These are phyloP conservation scores for Atta cephalotes DNA, from an alignment of 1,140 invertebrate species.

Conservation along the genomic window DNA sequence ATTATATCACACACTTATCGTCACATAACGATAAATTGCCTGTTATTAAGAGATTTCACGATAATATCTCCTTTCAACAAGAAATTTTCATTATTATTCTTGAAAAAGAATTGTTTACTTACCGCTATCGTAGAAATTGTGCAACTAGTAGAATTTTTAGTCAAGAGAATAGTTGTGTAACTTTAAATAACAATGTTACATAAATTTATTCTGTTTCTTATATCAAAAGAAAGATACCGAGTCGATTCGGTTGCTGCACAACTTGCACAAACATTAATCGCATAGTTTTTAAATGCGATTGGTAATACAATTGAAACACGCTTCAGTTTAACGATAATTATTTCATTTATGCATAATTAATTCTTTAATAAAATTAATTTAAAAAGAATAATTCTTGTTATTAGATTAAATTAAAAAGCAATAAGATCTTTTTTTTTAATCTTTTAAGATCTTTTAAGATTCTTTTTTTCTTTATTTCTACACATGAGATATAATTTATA, in stretches of 20 bases:
- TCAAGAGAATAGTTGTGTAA: slow-evolving; percentile 26
- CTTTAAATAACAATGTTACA: slow-evolving; percentile 59
- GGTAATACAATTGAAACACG: background rate
- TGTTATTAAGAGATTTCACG: background rate
- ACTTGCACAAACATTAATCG: slow-evolving; percentile 44
- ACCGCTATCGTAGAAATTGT: slow-evolving; percentile 14
- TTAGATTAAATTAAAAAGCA: background rate
- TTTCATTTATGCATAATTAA: background rate
- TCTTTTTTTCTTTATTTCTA: background rate
- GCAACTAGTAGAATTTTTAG: slow-evolving; percentile 35
- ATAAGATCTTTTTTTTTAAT: background rate
- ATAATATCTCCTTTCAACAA: background rate
- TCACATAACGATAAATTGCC: background rate
- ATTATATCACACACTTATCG: background rate
- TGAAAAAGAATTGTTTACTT: slow-evolving; percentile 12
- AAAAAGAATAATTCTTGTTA: background rate
- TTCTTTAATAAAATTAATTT: background rate
- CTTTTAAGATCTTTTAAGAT: too few species aligned
- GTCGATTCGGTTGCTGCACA: slow-evolving; percentile 32
- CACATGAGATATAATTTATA: background rate
- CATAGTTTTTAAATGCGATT: slow-evolving; percentile 11
- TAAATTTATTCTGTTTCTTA: slow-evolving; percentile 50
- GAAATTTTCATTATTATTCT: slow-evolving; percentile 31
- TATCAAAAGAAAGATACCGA: background rate
- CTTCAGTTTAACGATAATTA: background rate